These are phyloP conservation scores for Chelonoidis abingdonii DNA, from an alignment of 2,113 vertebrate species.

Conservation along the genomic window DNA sequence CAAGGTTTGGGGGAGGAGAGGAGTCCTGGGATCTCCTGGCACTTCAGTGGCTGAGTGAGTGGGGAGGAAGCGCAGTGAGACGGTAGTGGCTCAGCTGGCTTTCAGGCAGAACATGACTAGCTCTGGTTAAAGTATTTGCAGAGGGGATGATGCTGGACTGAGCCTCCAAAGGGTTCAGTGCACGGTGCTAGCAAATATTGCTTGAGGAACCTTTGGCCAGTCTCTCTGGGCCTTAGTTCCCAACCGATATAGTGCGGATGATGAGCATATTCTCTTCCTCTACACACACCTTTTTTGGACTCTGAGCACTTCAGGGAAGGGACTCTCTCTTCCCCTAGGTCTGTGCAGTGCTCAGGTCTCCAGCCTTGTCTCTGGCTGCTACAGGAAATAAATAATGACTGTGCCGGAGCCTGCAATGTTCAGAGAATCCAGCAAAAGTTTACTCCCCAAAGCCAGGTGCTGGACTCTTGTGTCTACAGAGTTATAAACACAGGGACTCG, in stretches of 20 bases:
- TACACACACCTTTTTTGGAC: neutral
- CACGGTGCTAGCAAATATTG: neutral
- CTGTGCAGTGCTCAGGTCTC: neutral
- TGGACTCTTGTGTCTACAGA: neutral
- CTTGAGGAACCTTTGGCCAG: neutral
- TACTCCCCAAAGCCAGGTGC: neutral
- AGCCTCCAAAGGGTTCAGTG: neutral
- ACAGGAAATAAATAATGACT: neutral
- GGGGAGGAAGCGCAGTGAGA: neutral
- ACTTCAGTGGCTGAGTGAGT: rapidly evolving
- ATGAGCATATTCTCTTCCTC: neutral
- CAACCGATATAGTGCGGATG: neutral
- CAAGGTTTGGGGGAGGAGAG: neutral
- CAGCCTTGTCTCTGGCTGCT: neutral
- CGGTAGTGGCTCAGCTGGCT: neutral
- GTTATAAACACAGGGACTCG: neutral
- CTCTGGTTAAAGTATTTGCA: neutral
- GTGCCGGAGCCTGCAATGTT: neutral
- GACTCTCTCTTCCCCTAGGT: neutral
- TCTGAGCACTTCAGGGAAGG: neutral
- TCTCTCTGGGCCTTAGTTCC: neutral
- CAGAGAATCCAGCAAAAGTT: neutral
- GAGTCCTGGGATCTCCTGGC: neutral
- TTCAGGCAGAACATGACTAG: neutral
- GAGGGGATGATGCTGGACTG: neutral